These are phyloP conservation scores for Platyura marginata DNA, from an alignment of 1,140 invertebrate genomes.

Conservation along the genomic window DNA sequence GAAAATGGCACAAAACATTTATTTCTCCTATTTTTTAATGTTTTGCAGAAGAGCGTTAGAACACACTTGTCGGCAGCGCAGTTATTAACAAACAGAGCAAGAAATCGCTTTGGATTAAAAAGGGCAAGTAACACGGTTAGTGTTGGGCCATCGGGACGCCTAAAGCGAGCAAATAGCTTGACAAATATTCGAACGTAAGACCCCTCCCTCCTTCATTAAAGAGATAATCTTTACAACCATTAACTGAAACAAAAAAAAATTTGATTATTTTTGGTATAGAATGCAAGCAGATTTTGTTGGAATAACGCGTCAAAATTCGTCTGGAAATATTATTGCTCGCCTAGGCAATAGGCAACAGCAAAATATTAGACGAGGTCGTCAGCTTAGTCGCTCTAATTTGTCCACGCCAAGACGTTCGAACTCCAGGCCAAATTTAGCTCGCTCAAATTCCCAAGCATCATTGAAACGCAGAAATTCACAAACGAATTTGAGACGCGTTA, in stretches of 20 bases:
- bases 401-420: not conserved
- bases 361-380: conserved; percentile 2
- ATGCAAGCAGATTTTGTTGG: conserved; percentile 3
- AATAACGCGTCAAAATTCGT: conserved; percentile 8
- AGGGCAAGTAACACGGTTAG: no score
- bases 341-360: conserved; percentile 11
- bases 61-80: no score
- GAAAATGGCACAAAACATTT: no score
- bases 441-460: conserved; percentile 1
- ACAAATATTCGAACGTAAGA: conserved; percentile 23
- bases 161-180: conserved; percentile 16
- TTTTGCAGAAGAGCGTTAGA: no score
- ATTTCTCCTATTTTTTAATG: no score
- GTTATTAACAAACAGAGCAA: no score
- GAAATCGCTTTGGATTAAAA: no score
- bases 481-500: conserved; percentile 1
- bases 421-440: not conserved
- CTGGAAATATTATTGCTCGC: conserved; percentile 10
- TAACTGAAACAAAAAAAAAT: not conserved
- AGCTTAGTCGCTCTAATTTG: not conserved
- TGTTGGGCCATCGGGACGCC: conserved; percentile 16
- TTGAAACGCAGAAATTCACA: not conserved
- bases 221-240: no score
- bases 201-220: no score
- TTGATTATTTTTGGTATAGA: no score